Conservation (phyloP, 2,888 invertebrate species). For the Callyntrura guangdongensis region DNA sequence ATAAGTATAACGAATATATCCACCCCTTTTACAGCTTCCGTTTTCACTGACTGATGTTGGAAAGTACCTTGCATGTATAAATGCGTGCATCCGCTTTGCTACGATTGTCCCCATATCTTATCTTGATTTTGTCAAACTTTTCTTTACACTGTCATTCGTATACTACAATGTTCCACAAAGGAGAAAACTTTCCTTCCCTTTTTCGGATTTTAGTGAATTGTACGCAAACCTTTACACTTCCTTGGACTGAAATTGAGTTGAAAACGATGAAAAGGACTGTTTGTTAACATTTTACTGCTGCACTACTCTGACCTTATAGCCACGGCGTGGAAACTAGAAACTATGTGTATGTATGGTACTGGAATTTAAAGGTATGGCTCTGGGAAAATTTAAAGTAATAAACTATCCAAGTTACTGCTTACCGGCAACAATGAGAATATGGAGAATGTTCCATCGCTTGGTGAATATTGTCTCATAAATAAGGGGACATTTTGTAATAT, state of each 20-base stretch:
- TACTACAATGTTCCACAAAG: conserved; percentile 28
- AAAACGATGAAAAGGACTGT: conserved; percentile 58
- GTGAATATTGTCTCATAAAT: conserved; percentile 75
- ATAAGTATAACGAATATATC: not conserved
- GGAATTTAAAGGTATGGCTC: not conserved
- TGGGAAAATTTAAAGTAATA: conserved; percentile 33
- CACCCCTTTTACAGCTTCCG: not conserved
- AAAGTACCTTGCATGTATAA: conserved; percentile 17
- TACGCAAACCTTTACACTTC: conserved; percentile 59
- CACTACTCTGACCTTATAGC: conserved; percentile 46
- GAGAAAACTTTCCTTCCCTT: conserved; percentile 42
- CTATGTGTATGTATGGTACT: too few relatives aligned
- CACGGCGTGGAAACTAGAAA: too few relatives aligned
- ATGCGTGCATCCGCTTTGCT: not conserved
- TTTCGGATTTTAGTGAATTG: not conserved
- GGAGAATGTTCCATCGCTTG: conserved; percentile 1
- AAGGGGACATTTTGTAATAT: conserved; percentile 59
- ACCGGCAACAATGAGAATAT: conserved; percentile 11
- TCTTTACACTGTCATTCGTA: conserved; percentile 2
- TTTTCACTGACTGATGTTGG: not conserved
- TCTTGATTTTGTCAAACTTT: conserved; percentile 65
- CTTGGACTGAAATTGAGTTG: conserved; percentile 67
- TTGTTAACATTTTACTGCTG: conserved; percentile 72
- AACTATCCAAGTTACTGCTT: not conserved
- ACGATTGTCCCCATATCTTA: conserved; percentile 37